Evolutionary conservation across 2,113 vertebrate genomes (phyloP).

Genomic region (Cranoglanis bouderius): DNA sequence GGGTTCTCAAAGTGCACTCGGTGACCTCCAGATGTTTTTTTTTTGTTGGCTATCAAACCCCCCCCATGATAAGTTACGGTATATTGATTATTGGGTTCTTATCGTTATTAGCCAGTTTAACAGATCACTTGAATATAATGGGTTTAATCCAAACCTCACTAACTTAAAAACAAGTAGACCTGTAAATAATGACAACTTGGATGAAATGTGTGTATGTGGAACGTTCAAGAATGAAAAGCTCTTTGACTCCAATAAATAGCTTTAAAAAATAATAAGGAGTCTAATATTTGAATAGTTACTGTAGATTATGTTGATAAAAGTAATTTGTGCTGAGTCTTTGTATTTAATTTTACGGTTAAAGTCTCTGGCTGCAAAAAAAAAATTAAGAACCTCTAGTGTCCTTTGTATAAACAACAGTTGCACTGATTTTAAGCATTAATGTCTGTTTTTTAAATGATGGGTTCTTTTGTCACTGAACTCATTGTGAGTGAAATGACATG

Average conservation of each 20-base stretch:
- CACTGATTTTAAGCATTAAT: constrained; percentile 36
- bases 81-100: neutral
- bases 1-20: neutral
- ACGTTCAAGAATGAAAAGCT: neutral
- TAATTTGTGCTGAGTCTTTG: neutral
- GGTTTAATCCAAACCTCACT: neutral
- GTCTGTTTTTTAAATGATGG: neutral
- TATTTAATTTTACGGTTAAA: neutral
- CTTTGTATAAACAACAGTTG: neutral
- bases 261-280: neutral
- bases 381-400: neutral
- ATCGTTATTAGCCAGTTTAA: neutral
- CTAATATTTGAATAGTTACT: neutral
- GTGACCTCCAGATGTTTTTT: neutral
- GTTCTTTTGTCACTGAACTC: neutral
- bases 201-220: neutral
- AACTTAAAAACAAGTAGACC: neutral
- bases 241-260: neutral
- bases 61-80: neutral
- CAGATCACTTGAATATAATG: neutral
- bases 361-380: neutral
- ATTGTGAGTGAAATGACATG: neutral
- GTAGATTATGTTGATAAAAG: neutral
- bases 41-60: neutral
- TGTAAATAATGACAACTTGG: neutral